Percentiles rank a stretch among this genome's conserved stretches.
Conservation (phyloP, 2,797 vertebrate species). For the Austrolebias charrua region DNA sequence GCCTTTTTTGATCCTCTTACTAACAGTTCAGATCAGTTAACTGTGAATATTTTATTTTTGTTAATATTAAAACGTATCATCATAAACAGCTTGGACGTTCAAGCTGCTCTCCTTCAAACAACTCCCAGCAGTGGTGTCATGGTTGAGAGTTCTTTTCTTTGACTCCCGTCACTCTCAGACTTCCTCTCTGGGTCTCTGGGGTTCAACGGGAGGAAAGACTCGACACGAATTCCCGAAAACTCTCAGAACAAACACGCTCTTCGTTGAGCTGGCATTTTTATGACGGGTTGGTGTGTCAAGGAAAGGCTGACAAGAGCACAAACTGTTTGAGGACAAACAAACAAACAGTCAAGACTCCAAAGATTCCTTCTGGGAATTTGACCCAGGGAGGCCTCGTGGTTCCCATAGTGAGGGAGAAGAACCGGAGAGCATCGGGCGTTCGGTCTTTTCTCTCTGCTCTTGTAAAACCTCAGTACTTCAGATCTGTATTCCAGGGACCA, state of each 20-base stretch:
- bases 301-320: conserved; percentile 50
- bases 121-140: conserved; percentile 4
- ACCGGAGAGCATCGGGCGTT: conserved; percentile 47
- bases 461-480: conserved; percentile 6
- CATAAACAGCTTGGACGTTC: too few species aligned
- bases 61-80: too few species aligned
- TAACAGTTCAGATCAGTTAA: too few species aligned
- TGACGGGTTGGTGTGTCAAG: conserved; percentile 61
- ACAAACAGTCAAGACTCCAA: conserved; percentile 60
- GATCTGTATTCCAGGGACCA: conserved; percentile 59
- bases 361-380: conserved; percentile 37
- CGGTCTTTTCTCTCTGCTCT: conserved; percentile 15
- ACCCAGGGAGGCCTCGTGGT: conserved; percentile 44
- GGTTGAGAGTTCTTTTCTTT: conserved; percentile 27
- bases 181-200: conserved; percentile 53
- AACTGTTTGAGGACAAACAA: conserved; percentile 50
- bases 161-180: conserved; percentile 40
- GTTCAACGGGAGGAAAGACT: conserved; percentile 33
- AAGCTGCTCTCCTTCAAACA: not conserved
- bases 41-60: too few species aligned
- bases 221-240: conserved; percentile 46
- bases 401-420: conserved; percentile 56
- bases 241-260: conserved; percentile 56
- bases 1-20: too few species aligned
- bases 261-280: conserved; percentile 66